Evolutionary conservation across 1,140 invertebrate species (phyloP), one percentile per base, ranked within the genome.

Genomic region (Thaumatotibia leucotreta): DNA sequence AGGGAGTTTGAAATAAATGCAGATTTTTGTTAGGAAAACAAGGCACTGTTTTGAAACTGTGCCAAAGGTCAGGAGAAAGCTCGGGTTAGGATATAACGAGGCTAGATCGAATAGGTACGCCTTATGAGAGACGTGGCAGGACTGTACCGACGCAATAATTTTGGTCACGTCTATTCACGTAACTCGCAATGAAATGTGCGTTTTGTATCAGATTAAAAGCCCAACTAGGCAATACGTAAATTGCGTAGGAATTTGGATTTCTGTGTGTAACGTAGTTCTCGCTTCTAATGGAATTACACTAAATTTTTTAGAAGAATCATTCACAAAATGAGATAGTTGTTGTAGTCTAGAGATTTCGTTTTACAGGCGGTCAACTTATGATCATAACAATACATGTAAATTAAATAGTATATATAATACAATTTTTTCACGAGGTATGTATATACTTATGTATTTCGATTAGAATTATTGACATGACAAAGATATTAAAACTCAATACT

Each of bases 21-120:
- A 72, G 71, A 77, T 83, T 86, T 85, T 80, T 79, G 73, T 73
- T 54, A 66, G 63, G 77, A 80, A 80, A 82, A 67, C 63, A 72
- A 61, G 54, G 20, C 39, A 64, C 50, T 22, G 68, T 86, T 83
- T 73, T 71, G 72, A 79, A 84, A 86, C 70, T 75, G 62, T 82
- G 80, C 50, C 82, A 75, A 69, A 77, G 82, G 82, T 86, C 79
- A 83, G 72, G 75, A 84, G 80, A 86, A 84, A 84, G 82, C 33
- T 49, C 22, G 33, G 62, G 61, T 58, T 58, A 58, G 24, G 52
- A 6, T 58, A 58, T 58, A 58, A 29, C 52, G 24, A 31, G 52
- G 52, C 52, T 58, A 58, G 52, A 58, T 58, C 23, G 14, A 58
- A 58, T 27, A 27, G 52, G 52, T 27, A 58, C n/a, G 52, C 52